Evolutionary conservation across 2,113 vertebrate species (phyloP), one percentile per base, ranked within the genome.

Genomic region (Petaurus breviceps): DNA sequence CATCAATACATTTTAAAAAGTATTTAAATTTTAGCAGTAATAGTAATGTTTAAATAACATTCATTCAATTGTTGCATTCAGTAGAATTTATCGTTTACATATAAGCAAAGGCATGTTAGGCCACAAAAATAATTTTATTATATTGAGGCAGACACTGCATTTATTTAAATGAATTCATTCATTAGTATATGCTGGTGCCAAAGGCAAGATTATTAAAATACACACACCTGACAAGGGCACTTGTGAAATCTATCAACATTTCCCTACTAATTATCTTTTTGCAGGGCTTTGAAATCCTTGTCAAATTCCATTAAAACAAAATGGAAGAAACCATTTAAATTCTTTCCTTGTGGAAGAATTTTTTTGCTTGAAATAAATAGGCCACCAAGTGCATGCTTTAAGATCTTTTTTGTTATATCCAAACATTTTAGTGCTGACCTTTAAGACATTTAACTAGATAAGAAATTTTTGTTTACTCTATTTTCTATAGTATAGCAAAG

Each of bases 311-410:
- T n/a, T 91, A 92, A 52, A 94, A 95, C 19, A 89, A 68, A 68
- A 61, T 89, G 91, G 61, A 94, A 94, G 47, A 96, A 68, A 91
- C 26, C 28, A 23, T 46, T 7, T 37, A 93, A 92, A 14, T 28
- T 91, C 52, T 53, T 93, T 53, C 25, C 28, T 1, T 93, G 2
- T 92, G 31, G 84, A n/a, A 96, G 14, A 28, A 55, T n/a, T 95
- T 28, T 24, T 91, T 43, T 94, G 12, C 77, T 91, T 37, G 14
- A 54, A 68, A 96, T 51, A 90, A 0, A 90, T 0, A 96, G 43
- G 90, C 46, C 90, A 91, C 50, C 49, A 94, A 94, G 54, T 91
- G 14, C 89, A 51, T 25, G 95, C 14, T 96, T 95, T 92, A 43
- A 84, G 7, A 84, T 84, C 1, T 84, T 68, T 68, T 68, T 84